Percentiles rank a stretch among this genome's conserved stretches.
Evolutionary conservation across 2,797 vertebrate genomes (phyloP).

Genomic region (Nannoperca australis): DNA sequence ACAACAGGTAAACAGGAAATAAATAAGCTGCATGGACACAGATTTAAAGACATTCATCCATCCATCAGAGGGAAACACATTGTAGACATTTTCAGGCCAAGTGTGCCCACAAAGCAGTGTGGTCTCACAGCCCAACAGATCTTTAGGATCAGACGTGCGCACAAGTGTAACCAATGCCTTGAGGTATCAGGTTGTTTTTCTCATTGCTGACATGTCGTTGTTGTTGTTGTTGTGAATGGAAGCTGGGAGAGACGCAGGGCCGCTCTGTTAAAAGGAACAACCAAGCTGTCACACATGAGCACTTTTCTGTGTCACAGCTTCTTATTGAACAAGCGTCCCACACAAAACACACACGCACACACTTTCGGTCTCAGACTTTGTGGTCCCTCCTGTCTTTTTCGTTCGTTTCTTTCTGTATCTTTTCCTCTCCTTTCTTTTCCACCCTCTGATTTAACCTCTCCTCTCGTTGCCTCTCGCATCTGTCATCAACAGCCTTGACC

Average conservation of each 20-base stretch:
- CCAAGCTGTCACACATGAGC: conserved; percentile 57
- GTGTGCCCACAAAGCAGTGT: conserved; percentile 17
- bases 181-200: conserved; percentile 38
- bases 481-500: conserved; percentile 51
- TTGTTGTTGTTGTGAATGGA: conserved; percentile 46
- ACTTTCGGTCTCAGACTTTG: conserved; percentile 25
- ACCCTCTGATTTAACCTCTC: conserved; percentile 34
- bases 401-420: neutral
- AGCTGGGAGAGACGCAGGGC: conserved; percentile 26
- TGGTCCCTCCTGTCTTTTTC: conserved; percentile 3
- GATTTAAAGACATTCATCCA: conserved; percentile 28
- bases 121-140: conserved; percentile 40
- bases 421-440: conserved; percentile 19
- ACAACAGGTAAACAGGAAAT: conserved; percentile 30
- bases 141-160: conserved; percentile 27
- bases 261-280: conserved; percentile 59
- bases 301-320: conserved; percentile 61
- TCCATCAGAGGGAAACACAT: conserved; percentile 22
- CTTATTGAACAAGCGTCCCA: conserved; percentile 31
- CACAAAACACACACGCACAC: conserved; percentile 5
- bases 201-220: conserved; percentile 45
- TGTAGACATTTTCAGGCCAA: conserved; percentile 49
- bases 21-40: conserved; percentile 1
- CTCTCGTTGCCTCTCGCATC: conserved; percentile 17
- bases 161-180: conserved; percentile 22